A percentile compares a stretch with the other conserved stretches of the same genome.
Conservation (phyloP, 2,888 invertebrate genomes). For the Aromia moschata region DNA sequence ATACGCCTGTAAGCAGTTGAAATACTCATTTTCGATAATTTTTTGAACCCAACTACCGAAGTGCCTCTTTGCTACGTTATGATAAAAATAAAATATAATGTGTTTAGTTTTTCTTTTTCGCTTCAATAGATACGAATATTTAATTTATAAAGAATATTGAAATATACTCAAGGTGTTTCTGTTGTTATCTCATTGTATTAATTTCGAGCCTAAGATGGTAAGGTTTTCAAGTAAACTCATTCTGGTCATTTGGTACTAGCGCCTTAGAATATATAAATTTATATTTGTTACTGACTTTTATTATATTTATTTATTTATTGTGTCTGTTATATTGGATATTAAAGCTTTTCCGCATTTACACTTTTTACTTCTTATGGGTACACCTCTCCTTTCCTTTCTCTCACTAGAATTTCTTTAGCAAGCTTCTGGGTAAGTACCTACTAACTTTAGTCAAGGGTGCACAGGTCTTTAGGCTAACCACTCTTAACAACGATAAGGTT, state of each 20-base stretch:
- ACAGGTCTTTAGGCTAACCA: neutral
- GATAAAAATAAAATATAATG: slow-evolving; percentile 8
- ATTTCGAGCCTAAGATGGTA: slow-evolving; percentile 11
- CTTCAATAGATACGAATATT: slow-evolving; percentile 10
- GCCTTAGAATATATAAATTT: slow-evolving; percentile 41
- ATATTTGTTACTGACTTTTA: slow-evolving; percentile 50
- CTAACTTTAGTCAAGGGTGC: slow-evolving; percentile 12
- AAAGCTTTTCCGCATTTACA: slow-evolving; percentile 56
- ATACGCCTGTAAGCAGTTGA: slow-evolving; percentile 26
- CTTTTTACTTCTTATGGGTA: slow-evolving; percentile 44
- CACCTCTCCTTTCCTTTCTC: slow-evolving; percentile 41
- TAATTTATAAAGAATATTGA: slow-evolving; percentile 10
- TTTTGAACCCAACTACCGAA: slow-evolving; percentile 29
- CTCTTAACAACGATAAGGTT: too few species aligned
- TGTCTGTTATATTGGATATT: slow-evolving; percentile 55
- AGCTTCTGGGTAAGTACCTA: slow-evolving; percentile 31
- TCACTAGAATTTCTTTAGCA: slow-evolving; percentile 16
- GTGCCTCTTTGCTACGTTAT: slow-evolving; percentile 31
- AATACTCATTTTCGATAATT: slow-evolving; percentile 14
- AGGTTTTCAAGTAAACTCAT: slow-evolving; percentile 32
- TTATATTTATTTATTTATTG: slow-evolving; percentile 55
- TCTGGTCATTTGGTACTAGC: slow-evolving; percentile 47
- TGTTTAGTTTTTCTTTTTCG: slow-evolving; percentile 11
- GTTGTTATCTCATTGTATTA: slow-evolving; percentile 12
- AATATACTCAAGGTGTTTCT: slow-evolving; percentile 10